Base-by-base conservation (phyloP, 2,888 invertebrate genomes). In the Artemia sinica region DNA sequence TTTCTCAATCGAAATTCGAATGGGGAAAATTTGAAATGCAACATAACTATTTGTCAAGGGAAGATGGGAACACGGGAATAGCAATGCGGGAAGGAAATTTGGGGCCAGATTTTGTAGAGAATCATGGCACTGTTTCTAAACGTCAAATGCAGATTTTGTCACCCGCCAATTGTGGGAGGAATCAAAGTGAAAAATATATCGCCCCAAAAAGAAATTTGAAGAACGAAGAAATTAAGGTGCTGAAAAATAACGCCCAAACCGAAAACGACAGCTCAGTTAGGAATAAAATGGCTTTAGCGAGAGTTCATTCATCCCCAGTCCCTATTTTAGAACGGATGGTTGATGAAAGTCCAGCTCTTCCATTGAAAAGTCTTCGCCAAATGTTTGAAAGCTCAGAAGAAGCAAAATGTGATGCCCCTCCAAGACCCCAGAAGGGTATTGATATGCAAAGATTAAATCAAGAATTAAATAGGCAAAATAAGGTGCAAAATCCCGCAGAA, bases 61-160 rank as follows among this genome's bases (percentile, higher is more conserved):
- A 28, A 2, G 63, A 58, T 58, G 63, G 28, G 14, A 10, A 58
- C 28, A 1, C 4, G 41, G 41, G 41, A 41, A 41, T 2, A n/a
- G n/a, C n/a, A 9, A 28, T 28, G 18, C 65, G 65, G 49, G 69
- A 69, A 41, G 88, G 88, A 74, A 85, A 85, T 69, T 91, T 89
- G 74, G 91, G 91, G 76, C 89, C 90, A 0, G 90, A 91, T 73
- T 91, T 91, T 0, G 80, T 91, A 69, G 91, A 91, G 75, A 81
- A 90, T 49, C 65, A 13, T 12, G 28, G 52, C 50, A 51, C 50
- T 12, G 13, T 49, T 11, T 58, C 63, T 1, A 58, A 28, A 58
- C 63, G 63, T n/a, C n/a, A 28, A n/a, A 58, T 1, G 28, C n/a
- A 28, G 8, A 28, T 10, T 18, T 58, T 58, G 11, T 18, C 14